Percentiles rank a stretch among this genome's conserved stretches.
Evolutionary conservation across 2,888 invertebrate species (phyloP).

Genomic region (Leucania comma): DNA sequence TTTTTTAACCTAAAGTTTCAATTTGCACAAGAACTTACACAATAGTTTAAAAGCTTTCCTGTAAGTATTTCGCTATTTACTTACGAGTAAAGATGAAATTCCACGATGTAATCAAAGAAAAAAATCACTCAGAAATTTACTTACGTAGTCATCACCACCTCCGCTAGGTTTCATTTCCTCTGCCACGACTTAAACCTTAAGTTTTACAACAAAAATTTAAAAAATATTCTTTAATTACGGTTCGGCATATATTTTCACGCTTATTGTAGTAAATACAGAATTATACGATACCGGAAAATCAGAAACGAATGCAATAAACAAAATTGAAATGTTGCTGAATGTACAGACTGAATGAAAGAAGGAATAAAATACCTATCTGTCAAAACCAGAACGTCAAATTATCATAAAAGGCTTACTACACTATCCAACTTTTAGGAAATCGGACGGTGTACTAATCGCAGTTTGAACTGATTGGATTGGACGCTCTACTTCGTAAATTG

Average conservation of each 20-base stretch:
- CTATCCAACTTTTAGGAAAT: too few species aligned
- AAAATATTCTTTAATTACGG: not conserved
- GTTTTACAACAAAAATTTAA: conserved; percentile 2
- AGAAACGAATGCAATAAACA: conserved; percentile 41
- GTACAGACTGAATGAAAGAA: conserved; percentile 26
- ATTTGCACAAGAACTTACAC: not conserved
- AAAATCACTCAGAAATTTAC: conserved; percentile 57
- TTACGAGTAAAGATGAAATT: not conserved
- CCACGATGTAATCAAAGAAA: not conserved
- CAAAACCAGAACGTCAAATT: conserved; percentile 37
- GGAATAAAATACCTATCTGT: conserved; percentile 26
- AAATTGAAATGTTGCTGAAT: conserved; percentile 31
- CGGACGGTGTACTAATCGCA: too few species aligned
- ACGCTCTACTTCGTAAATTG: too few species aligned
- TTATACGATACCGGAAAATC: conserved; percentile 49
- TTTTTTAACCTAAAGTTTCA: not conserved
- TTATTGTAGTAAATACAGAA: conserved; percentile 45
- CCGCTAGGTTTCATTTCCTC: conserved; percentile 83
- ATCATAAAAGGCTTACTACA: conserved; percentile 9
- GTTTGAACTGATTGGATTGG: too few species aligned
- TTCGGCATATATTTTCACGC: conserved; percentile 15
- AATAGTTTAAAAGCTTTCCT: not conserved
- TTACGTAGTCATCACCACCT: conserved; percentile 85
- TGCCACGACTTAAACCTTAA: conserved; percentile 32
- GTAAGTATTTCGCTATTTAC: not conserved